phyloP scores from a whole-genome alignment of 2,888 invertebrate genomes.

The Xestoiulus laeticollis region DNA sequence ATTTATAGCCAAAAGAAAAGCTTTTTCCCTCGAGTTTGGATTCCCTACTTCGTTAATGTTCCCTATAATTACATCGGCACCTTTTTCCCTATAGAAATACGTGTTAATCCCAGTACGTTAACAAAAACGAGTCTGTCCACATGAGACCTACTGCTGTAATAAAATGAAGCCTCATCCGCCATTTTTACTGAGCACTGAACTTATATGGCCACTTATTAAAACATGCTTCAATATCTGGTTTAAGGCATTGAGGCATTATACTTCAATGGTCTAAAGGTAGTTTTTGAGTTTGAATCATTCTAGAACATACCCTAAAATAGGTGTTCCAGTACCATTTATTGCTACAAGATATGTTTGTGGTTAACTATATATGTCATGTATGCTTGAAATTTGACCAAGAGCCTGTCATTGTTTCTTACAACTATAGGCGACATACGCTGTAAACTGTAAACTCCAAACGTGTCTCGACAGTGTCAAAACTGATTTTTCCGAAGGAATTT shows the following conservation, averaged over 20 bases:
- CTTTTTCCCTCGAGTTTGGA: not conserved
- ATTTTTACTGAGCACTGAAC: too few relatives aligned
- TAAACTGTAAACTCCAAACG: not conserved
- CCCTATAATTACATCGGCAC: not conserved
- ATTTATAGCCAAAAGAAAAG: not conserved
- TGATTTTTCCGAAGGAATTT: slow-evolving; percentile 7
- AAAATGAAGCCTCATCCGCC: not conserved
- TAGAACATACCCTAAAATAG: too few relatives aligned
- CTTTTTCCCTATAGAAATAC: not conserved
- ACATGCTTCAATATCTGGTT: too few relatives aligned
- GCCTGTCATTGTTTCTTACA: not conserved
- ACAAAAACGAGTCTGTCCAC: not conserved
- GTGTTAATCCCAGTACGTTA: not conserved
- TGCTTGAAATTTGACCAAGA: not conserved
- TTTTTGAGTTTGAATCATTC: too few relatives aligned
- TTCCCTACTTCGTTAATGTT: slow-evolving; percentile 4
- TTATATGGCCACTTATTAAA: too few relatives aligned
- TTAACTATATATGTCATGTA: too few relatives aligned
- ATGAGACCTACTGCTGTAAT: not conserved
- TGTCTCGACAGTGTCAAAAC: not conserved
- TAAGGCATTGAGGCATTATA: too few relatives aligned
- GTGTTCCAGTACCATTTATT: too few relatives aligned
- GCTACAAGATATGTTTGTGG: too few relatives aligned
- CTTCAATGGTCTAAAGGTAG: too few relatives aligned
- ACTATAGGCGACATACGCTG: not conserved